Evolutionary conservation across 2,113 vertebrate species (phyloP).

Genomic region (Neodontobutis hainanensis): DNA sequence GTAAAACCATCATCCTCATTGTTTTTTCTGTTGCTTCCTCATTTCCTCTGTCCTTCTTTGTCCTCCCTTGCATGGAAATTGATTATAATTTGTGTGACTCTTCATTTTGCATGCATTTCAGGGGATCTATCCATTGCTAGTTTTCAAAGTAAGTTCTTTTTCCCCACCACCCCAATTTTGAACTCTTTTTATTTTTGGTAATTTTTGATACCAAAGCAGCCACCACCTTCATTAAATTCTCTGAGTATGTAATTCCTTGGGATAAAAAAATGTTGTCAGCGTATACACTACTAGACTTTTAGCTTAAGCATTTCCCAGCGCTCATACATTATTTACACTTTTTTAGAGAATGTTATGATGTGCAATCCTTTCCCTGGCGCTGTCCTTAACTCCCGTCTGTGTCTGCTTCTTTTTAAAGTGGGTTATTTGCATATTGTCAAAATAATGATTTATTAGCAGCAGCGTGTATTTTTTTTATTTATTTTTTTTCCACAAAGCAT

Average conservation of each 20-base stretch:
- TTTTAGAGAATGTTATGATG: neutral
- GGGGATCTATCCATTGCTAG: slow-evolving; percentile 90
- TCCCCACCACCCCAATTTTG: neutral
- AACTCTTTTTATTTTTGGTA: neutral
- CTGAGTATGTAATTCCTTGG: neutral
- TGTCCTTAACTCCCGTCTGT: neutral
- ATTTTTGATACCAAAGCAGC: neutral
- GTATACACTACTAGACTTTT: neutral
- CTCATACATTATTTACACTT: slow-evolving; percentile 5
- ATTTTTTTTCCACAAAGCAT: too few species aligned
- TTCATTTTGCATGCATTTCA: slow-evolving; percentile 77
- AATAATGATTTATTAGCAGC: neutral
- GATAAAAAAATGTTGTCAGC: neutral
- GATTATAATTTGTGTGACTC: slow-evolving; percentile 37
- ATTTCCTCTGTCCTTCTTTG: slow-evolving; percentile 31
- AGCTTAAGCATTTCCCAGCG: neutral
- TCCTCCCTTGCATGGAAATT: slow-evolving; percentile 27
- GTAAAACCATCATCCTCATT: neutral
- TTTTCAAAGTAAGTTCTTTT: slow-evolving; percentile 87
- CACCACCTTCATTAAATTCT: neutral
- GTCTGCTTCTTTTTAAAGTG: neutral
- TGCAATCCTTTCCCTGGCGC: neutral
- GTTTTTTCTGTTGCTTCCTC: neutral
- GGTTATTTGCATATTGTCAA: neutral
- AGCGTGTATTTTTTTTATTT: neutral